Base-by-base conservation (phyloP, 2,113 vertebrate species). In the Charadrius vociferus region DNA sequence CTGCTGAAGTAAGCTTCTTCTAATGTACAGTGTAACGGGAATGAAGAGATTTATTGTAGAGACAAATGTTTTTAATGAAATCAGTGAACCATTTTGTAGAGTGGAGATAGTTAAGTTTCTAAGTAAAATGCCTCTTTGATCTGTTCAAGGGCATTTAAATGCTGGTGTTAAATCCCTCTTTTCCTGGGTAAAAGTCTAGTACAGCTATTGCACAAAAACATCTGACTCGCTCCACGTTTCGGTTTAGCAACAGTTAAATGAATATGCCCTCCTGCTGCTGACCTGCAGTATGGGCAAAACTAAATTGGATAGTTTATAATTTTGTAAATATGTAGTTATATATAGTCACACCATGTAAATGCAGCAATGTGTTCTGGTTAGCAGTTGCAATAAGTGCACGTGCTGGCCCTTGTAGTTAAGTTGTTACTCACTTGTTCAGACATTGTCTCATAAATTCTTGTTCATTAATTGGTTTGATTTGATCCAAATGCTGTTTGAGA, bases 1-100 rank as follows among this genome's bases (percentile, higher is more conserved):
- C 97, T 99, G 95, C 98, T 99, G 14, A 99, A 99, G 99, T 99
- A 98, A 99, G 98, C 88, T 66, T 14, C 91, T 18, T 52, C 72
- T 59, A 3, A 39, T 9, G 8, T 18, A 8, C 58, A 4, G 36
- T 11, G 3, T 78, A 22, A 39, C 43, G 45, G 74, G 55, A 14
- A 26, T 12, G 15, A n/a, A 26, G 6, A 14, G 53, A 34, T 30
- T 49, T 21, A 9, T 14, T 41, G 67, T 18, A 9, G 55, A 17
- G 52, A 37, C 24, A 22, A 68, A 2, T 23, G 3, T n/a, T 81
- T 49, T 50, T 41, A 15, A 3, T 71, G 78, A 67, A 52, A 79
- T 67, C 58, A 27, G 12, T 7, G 12, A 50, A 23, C 63, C 37
- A 0, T 50, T 92, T 49, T 29, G 71, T 52, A 12, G 68, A 41